Conservation (phyloP, 1,140 invertebrate genomes). For the Apis laboriosa region DNA sequence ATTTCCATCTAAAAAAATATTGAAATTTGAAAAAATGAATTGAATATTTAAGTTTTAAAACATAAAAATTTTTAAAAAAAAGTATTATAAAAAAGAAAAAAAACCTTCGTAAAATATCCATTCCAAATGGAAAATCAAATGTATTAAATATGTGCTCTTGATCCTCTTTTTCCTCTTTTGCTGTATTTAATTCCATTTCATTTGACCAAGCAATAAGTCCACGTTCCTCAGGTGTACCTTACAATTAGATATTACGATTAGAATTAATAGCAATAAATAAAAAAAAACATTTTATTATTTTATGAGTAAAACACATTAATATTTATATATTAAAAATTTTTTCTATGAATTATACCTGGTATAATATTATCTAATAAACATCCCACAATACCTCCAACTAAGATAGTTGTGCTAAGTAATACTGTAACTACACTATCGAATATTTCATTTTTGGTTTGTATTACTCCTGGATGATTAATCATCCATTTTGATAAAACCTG, state of each 20-base stretch:
- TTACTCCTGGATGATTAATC: slow-evolving; percentile 84
- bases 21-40: slow-evolving; percentile 43
- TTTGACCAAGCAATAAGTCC: slow-evolving; percentile 86
- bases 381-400: slow-evolving; percentile 90
- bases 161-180: slow-evolving; percentile 75
- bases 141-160: slow-evolving; percentile 80
- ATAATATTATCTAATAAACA: slow-evolving; percentile 93
- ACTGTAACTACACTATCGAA: slow-evolving; percentile 89
- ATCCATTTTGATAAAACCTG: slow-evolving; percentile 89
- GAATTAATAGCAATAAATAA: slow-evolving; percentile 7
- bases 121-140: slow-evolving; percentile 88
- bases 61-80: neutral
- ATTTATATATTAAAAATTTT: neutral
- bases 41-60: neutral
- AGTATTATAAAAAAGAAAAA: neutral
- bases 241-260: neutral
- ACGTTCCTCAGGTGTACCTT: slow-evolving; percentile 86
- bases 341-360: slow-evolving; percentile 85
- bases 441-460: slow-evolving; percentile 86
- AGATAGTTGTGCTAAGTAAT: slow-evolving; percentile 91
- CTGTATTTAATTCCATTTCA: slow-evolving; percentile 84
- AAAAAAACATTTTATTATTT: slow-evolving; percentile 12
- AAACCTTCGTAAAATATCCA: slow-evolving; percentile 83
- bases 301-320: neutral
- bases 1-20: slow-evolving; percentile 83